Conservation (phyloP, 1,140 invertebrate species). For the Pteromalus puparum region DNA sequence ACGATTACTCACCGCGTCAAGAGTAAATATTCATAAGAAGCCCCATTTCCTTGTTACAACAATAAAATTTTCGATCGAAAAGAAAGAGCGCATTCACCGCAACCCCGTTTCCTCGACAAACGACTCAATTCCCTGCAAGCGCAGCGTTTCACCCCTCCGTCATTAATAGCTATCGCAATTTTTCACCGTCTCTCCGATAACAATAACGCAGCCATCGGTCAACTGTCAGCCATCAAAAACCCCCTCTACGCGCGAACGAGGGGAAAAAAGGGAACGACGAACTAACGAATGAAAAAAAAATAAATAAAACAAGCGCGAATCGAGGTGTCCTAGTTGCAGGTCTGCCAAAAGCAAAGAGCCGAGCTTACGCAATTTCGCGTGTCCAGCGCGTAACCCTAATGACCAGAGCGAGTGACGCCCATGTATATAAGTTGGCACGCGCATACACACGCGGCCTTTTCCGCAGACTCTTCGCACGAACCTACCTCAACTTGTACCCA, state of each 20-base stretch:
- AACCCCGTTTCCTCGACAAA: background rate
- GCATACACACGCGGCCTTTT: background rate
- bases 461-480: background rate
- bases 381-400: conserved; percentile 21
- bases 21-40: too few species aligned
- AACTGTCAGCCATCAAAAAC: background rate
- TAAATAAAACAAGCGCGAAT: background rate
- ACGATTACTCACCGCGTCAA: background rate
- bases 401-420: conserved; percentile 11
- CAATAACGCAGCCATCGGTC: background rate
- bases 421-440: conserved; percentile 7
- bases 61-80: background rate
- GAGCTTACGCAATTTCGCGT: conserved; percentile 7
- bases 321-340: background rate
- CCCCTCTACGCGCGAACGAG: too few species aligned
- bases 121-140: background rate
- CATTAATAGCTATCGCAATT: background rate
- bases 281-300: background rate
- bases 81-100: background rate
- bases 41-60: background rate
- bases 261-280: too few species aligned
- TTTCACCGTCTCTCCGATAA: background rate
- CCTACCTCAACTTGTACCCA: background rate
- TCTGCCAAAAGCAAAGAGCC: background rate
- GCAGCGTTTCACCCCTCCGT: background rate